Evolutionary conservation across 1,140 invertebrate species (phyloP).

Genomic region (Heliconius himera): DNA sequence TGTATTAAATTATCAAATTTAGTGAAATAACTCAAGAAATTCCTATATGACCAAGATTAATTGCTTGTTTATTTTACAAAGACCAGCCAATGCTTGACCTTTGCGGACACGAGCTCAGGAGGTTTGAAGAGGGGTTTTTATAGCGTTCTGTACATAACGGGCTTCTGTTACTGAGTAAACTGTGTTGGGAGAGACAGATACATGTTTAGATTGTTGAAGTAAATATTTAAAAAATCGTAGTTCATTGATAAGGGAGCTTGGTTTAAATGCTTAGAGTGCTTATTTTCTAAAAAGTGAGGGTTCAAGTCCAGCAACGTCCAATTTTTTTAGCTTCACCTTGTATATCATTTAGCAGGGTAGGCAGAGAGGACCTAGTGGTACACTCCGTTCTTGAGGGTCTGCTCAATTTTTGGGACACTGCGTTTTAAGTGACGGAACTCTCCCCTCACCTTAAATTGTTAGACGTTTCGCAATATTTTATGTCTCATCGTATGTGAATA

Average conservation of each 20-base stretch:
- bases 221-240: background rate
- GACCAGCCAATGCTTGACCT: conserved; percentile 23
- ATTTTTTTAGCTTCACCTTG: too few relatives aligned
- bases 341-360: background rate
- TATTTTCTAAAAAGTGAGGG: too few relatives aligned
- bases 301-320: too few relatives aligned
- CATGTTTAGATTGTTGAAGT: background rate
- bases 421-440: too few relatives aligned
- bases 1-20: too few relatives aligned
- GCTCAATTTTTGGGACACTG: too few relatives aligned
- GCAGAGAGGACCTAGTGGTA: background rate
- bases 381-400: too few relatives aligned
- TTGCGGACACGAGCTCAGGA: background rate
- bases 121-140: conserved; percentile 1
- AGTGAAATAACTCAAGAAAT: background rate
- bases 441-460: too few relatives aligned
- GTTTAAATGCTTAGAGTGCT: too few relatives aligned
- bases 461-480: too few relatives aligned
- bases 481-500: too few relatives aligned
- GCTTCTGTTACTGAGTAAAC: background rate
- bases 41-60: conserved; percentile 24
- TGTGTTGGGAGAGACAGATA: background rate
- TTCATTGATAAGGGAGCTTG: too few relatives aligned
- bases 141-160: background rate
- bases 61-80: conserved; percentile 23